Percentiles rank a stretch among this genome's conserved stretches.
phyloP scores from a whole-genome alignment of 2,113 vertebrate species.

The Penelope pileata region DNA sequence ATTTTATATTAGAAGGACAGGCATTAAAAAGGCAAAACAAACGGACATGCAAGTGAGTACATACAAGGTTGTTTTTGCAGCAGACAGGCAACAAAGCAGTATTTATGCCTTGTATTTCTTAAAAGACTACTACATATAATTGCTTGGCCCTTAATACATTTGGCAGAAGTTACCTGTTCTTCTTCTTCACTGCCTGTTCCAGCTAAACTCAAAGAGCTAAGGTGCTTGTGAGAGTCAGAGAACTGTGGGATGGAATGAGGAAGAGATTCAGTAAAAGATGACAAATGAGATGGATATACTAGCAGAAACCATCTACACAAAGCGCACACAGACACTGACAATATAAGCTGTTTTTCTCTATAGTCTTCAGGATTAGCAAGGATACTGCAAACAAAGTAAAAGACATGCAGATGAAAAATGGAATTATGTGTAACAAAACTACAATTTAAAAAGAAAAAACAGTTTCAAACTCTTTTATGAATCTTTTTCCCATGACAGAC shows the following conservation, averaged over 20 bases:
- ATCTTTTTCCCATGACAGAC: not conserved
- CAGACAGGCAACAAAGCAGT: not conserved
- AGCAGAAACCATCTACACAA: not conserved
- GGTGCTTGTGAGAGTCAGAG: constrained; percentile 71
- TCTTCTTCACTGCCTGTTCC: constrained; percentile 81
- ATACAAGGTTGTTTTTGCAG: not conserved
- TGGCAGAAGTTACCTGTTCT: constrained; percentile 75
- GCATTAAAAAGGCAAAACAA: constrained; percentile 6
- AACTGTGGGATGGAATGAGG: constrained; percentile 67
- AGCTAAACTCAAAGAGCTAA: constrained; percentile 76
- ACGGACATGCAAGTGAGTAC: not conserved
- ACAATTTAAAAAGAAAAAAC: not conserved
- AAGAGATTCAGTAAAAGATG: constrained; percentile 52
- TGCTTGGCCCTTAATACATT: constrained; percentile 1
- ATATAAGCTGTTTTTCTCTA: not conserved
- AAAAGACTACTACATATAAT: not conserved
- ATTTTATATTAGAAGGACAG: not conserved
- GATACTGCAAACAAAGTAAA: constrained; percentile 31
- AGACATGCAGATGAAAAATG: constrained; percentile 38
- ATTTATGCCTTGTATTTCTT: not conserved
- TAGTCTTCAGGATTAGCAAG: constrained; percentile 27
- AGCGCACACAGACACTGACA: constrained; percentile 16
- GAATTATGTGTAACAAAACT: constrained; percentile 15
- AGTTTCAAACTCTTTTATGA: not conserved
- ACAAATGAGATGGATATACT: constrained; percentile 26